Conservation (phyloP, 2,113 vertebrate genomes). For the Micronycteris hirsuta region DNA sequence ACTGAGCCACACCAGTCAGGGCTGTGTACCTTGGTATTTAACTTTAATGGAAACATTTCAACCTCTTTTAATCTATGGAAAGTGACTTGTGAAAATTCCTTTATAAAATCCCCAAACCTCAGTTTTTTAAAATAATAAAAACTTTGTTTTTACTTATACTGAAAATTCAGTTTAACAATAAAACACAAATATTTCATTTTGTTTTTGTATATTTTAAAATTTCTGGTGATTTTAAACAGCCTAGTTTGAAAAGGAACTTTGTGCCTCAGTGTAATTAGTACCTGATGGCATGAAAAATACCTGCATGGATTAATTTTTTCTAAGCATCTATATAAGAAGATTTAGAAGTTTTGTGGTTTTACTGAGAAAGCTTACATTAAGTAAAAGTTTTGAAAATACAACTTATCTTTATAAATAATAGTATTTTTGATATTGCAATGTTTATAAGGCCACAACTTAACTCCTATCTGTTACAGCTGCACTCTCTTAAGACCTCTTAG, state of each 20-base stretch:
- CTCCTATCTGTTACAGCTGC: not conserved
- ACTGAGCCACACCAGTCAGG: too few species aligned
- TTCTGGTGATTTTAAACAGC: not conserved
- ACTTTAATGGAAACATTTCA: constrained; percentile 7
- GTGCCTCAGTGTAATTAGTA: not conserved
- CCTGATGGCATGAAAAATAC: not conserved
- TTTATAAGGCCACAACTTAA: not conserved
- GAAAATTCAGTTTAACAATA: constrained; percentile 10
- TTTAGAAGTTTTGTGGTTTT: not conserved
- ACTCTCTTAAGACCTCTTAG: not conserved
- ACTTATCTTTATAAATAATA: not conserved
- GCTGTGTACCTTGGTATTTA: not conserved
- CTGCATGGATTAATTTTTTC: not conserved
- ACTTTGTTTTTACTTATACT: not conserved
- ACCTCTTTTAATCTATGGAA: constrained; percentile 12
- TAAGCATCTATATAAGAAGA: not conserved
- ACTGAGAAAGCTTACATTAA: not conserved
- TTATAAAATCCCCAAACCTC: not conserved
- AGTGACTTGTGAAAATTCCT: constrained; percentile 8
- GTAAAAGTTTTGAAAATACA: not conserved
- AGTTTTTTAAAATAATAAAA: not conserved
- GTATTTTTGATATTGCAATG: not conserved
- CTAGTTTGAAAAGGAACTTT: not conserved
- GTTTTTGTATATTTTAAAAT: constrained; percentile 7
- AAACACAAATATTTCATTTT: not conserved